These are phyloP conservation scores for Piscicola geometra DNA, from an alignment of 2,888 invertebrate genomes.

Conservation along the genomic window DNA sequence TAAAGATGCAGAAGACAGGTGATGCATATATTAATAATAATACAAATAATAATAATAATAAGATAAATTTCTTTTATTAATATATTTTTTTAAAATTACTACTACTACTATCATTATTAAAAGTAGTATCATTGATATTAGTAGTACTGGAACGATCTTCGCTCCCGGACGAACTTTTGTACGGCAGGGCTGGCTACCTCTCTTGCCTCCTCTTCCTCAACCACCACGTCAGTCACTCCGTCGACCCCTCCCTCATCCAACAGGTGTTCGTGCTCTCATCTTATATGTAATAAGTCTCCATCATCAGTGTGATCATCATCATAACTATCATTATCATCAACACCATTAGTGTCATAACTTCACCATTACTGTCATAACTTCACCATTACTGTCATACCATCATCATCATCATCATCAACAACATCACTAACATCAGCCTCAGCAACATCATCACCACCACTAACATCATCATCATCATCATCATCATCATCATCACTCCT, in stretches of 20 bases:
- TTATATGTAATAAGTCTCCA: neutral
- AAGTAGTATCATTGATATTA: no score
- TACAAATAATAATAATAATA: no score
- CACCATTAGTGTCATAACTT: no score
- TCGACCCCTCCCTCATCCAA: neutral
- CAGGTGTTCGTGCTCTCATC: neutral
- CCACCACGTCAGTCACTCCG: slow-evolving; percentile 62
- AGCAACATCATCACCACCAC: slow-evolving; percentile 31
- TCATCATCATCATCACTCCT: slow-evolving; percentile 12
- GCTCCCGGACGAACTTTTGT: slow-evolving; percentile 75
- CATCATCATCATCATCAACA: slow-evolving; percentile 33
- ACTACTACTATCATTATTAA: no score
- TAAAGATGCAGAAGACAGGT: no score
- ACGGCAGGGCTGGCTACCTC: slow-evolving; percentile 78
- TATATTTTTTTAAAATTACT: no score
- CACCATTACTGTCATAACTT: no score
- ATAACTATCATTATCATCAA: no score
- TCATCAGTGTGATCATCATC: neutral
- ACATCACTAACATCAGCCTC: slow-evolving; percentile 25
- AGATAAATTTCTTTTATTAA: no score
- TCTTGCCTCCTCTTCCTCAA: slow-evolving; percentile 73
- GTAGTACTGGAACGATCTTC: slow-evolving; percentile 59
- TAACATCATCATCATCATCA: slow-evolving; percentile 32
- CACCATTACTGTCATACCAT: no score
- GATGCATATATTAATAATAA: no score